Evolutionary conservation across 2,113 vertebrate species (phyloP).

Genomic region (Illadopsis cleaveri): DNA sequence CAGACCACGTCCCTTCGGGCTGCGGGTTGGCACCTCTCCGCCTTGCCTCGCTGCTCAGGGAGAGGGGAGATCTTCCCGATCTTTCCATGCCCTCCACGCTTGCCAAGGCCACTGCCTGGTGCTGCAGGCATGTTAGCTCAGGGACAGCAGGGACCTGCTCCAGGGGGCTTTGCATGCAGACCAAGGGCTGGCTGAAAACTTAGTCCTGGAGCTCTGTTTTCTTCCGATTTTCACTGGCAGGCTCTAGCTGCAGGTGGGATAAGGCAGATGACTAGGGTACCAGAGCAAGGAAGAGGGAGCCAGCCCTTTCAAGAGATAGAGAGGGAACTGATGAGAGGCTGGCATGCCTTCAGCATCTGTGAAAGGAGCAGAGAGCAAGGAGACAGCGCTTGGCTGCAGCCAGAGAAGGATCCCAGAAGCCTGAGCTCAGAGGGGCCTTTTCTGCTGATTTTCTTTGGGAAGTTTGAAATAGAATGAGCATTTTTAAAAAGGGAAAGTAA

Average conservation of each 20-base stretch:
- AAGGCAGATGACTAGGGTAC: not conserved
- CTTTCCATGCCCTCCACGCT: fast-evolving
- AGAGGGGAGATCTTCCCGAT: not conserved
- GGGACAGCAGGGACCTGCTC: not conserved
- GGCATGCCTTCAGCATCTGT: not conserved
- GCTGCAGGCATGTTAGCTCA: not conserved
- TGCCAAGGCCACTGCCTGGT: not conserved
- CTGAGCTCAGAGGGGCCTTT: not conserved
- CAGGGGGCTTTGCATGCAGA: not conserved
- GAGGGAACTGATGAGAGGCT: not conserved
- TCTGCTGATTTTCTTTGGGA: not conserved
- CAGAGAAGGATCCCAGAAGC: not conserved
- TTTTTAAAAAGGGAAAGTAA: not conserved
- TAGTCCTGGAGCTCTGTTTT: not conserved
- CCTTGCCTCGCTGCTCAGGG: not conserved
- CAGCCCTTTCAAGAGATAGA: not conserved
- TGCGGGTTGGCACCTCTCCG: not conserved
- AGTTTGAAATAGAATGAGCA: not conserved
- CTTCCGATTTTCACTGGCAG: not conserved
- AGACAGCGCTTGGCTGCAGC: not conserved
- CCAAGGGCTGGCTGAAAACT: not conserved
- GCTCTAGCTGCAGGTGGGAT: slow-evolving; percentile 26
- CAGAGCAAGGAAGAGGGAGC: not conserved
- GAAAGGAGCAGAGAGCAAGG: slow-evolving; percentile 5
- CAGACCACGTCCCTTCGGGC: fast-evolving